phyloP scores from a whole-genome alignment of 2,888 invertebrate genomes.

The Tenthredo scrophulariae region DNA sequence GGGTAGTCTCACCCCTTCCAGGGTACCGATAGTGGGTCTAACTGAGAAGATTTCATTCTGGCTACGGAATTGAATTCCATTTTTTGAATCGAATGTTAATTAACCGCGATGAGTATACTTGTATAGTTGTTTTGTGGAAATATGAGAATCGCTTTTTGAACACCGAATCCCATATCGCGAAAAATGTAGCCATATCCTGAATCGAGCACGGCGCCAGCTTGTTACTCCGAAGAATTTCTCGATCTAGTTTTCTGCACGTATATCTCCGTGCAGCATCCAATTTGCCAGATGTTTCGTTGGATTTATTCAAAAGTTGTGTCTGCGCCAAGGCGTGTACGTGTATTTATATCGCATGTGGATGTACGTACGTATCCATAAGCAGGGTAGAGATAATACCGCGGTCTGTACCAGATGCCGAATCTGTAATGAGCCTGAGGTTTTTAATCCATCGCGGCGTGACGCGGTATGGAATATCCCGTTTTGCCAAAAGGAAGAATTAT shows the following conservation, averaged over 20 bases:
- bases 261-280: slow-evolving; percentile 16
- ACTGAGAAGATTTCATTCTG: not conserved
- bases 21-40: not conserved
- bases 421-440: slow-evolving; percentile 27
- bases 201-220: slow-evolving; percentile 44
- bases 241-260: not conserved
- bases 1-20: not conserved
- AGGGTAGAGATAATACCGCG: not conserved
- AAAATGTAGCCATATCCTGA: not conserved
- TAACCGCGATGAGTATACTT: not conserved
- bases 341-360: not conserved
- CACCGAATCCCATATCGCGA: not conserved
- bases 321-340: not conserved
- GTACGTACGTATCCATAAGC: not conserved
- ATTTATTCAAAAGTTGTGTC: slow-evolving; percentile 43
- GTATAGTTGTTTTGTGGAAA: too few species aligned
- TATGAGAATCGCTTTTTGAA: not conserved
- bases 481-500: not conserved
- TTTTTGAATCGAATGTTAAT: not conserved
- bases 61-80: not conserved
- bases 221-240: slow-evolving; percentile 27
- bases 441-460: slow-evolving; percentile 21
- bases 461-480: not conserved
- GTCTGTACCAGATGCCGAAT: slow-evolving; percentile 8
- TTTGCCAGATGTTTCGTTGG: slow-evolving; percentile 47